Percentiles rank a stretch among this genome's conserved stretches.
Conservation (phyloP, 2,888 invertebrate species). For the Limenitis camilla region DNA sequence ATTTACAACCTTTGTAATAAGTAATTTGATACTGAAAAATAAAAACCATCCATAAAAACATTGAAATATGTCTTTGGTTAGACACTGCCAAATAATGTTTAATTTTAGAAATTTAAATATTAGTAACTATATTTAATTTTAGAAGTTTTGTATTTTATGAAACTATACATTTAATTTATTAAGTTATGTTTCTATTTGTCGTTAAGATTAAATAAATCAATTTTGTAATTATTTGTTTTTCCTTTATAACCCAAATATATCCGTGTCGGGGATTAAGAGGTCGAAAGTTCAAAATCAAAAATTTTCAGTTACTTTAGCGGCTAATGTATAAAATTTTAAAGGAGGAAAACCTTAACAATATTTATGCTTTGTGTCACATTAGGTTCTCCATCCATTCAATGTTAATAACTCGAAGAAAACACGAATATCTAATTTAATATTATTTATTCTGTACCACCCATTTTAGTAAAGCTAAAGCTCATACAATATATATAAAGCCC, state of each 20-base stretch:
- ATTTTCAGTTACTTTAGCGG: too few species aligned
- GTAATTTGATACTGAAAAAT: background rate
- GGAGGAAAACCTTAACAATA: too few species aligned
- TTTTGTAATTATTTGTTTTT: slow-evolving; percentile 18
- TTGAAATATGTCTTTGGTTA: slow-evolving; percentile 3
- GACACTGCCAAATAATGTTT: slow-evolving; percentile 18
- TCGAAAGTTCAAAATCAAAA: background rate
- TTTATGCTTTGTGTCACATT: too few species aligned
- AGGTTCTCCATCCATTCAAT: too few species aligned
- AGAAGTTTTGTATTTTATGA: slow-evolving; percentile 20
- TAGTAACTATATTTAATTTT: slow-evolving; percentile 12
- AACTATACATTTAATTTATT: slow-evolving; percentile 24
- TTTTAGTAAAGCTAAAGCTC: too few species aligned
- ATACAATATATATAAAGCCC: too few species aligned
- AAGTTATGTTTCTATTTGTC: slow-evolving; percentile 26
- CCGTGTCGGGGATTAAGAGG: background rate
- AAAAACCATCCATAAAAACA: slow-evolving; percentile 17
- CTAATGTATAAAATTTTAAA: too few species aligned
- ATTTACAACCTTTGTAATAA: too few species aligned
- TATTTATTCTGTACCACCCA: too few species aligned
- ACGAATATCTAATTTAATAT: too few species aligned
- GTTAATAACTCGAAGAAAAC: too few species aligned
- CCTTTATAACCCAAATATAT: background rate
- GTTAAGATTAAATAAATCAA: slow-evolving; percentile 30
- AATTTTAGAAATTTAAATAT: slow-evolving; percentile 7